Percentiles rank a stretch among this genome's conserved stretches.
Conservation (phyloP, 2,113 vertebrate species). For the Barnardius zonarius region DNA sequence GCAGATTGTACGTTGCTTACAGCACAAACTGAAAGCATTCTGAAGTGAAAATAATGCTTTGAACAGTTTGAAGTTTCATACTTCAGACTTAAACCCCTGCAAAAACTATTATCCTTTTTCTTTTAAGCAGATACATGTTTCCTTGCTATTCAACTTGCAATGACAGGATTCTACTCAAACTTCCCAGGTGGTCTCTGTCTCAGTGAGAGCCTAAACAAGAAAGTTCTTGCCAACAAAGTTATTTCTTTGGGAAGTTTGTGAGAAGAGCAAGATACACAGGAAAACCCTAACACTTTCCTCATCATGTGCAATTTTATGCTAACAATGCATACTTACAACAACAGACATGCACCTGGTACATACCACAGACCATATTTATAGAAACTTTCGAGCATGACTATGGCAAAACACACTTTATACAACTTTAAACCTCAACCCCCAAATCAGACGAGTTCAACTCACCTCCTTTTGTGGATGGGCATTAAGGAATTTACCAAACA, state of each 20-base stretch:
- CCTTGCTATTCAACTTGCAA: not conserved
- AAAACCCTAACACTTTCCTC: not conserved
- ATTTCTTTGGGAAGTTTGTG: not conserved
- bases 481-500: not conserved
- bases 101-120: not conserved
- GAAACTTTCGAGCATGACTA: not conserved
- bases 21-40: not conserved
- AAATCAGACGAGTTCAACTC: not conserved
- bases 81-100: not conserved
- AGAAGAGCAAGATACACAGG: not conserved
- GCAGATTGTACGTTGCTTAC: not conserved
- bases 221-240: not conserved
- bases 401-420: not conserved
- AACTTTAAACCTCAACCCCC: not conserved
- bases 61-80: not conserved
- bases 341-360: fast-evolving
- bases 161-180: not conserved
- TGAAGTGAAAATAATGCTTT: not conserved
- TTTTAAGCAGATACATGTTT: fast-evolving
- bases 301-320: not conserved
- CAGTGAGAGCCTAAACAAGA: not conserved
- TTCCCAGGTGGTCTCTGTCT: not conserved
- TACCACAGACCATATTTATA: fast-evolving
- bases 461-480: not conserved
- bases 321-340: not conserved